A percentile compares a stretch with the other conserved stretches of the same genome.
These are phyloP conservation scores for Tineola bisselliella DNA, from an alignment of 2,888 invertebrate genomes.

Conservation along the genomic window DNA sequence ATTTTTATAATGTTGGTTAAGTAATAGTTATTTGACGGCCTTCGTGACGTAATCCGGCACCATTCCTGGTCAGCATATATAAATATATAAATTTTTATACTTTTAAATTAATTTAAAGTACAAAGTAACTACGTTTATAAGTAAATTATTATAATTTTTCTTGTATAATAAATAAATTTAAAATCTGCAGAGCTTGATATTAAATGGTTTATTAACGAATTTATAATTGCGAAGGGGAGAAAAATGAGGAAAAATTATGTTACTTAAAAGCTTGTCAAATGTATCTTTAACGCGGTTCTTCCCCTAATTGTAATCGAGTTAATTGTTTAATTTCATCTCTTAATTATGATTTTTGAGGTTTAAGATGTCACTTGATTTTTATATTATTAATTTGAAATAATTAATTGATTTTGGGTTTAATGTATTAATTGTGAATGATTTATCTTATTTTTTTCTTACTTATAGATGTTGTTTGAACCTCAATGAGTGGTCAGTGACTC, in stretches of 20 bases:
- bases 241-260: conserved; percentile 60
- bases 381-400: background rate
- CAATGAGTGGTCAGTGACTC: background rate
- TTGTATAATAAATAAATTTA: background rate
- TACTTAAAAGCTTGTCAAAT: conserved; percentile 46
- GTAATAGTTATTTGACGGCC: too few species aligned
- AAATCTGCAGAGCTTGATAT: background rate
- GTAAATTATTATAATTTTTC: background rate
- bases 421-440: too few species aligned
- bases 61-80: too few species aligned
- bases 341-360: conserved; percentile 1
- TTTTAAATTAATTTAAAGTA: too few species aligned
- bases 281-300: conserved; percentile 49
- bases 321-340: conserved; percentile 32
- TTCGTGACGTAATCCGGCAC: too few species aligned
- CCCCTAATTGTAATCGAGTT: conserved; percentile 56
- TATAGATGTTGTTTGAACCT: too few species aligned
- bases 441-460: background rate
- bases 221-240: conserved; percentile 60
- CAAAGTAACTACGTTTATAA: too few species aligned
- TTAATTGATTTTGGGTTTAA: too few species aligned
- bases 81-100: too few species aligned
- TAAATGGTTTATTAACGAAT: conserved; percentile 1
- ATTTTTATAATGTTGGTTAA: background rate
- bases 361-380: background rate